phyloP scores from a whole-genome alignment of 2,797 vertebrate genomes.

The Falco naumanni region DNA sequence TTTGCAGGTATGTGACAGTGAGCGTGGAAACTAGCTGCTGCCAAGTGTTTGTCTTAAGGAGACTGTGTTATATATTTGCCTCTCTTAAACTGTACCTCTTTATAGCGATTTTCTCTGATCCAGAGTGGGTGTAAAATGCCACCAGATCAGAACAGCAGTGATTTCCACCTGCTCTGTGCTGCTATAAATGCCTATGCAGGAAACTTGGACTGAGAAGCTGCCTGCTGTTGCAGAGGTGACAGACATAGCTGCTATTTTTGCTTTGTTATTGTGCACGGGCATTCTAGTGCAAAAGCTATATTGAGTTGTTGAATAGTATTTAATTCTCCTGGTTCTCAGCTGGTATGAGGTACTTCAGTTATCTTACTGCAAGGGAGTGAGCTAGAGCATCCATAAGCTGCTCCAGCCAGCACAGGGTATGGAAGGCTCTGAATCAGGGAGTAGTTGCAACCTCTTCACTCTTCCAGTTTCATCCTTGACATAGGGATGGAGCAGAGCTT shows the following conservation, averaged over 20 bases:
- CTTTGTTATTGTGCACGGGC: neutral
- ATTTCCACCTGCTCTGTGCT: constrained; percentile 21
- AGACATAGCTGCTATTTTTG: constrained; percentile 31
- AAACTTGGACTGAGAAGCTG: neutral
- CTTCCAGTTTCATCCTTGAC: neutral
- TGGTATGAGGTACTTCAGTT: neutral
- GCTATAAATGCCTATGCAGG: neutral
- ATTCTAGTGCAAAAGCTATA: neutral
- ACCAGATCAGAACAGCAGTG: neutral
- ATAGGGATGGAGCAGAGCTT: neutral
- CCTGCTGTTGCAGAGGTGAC: constrained; percentile 23
- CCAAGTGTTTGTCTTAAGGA: neutral
- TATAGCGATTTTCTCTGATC: neutral
- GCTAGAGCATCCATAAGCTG: neutral
- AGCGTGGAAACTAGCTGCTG: neutral
- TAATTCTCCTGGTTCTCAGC: neutral
- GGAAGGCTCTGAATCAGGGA: neutral
- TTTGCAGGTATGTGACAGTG: neutral
- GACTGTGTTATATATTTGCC: neutral
- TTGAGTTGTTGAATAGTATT: neutral
- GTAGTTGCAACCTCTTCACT: neutral
- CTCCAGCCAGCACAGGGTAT: neutral
- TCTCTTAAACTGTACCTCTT: neutral
- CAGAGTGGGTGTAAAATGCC: constrained; percentile 4
- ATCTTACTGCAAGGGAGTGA: neutral